These are phyloP conservation scores for Protomyctophum bolini DNA, from an alignment of 2,113 vertebrate species.

Conservation along the genomic window DNA sequence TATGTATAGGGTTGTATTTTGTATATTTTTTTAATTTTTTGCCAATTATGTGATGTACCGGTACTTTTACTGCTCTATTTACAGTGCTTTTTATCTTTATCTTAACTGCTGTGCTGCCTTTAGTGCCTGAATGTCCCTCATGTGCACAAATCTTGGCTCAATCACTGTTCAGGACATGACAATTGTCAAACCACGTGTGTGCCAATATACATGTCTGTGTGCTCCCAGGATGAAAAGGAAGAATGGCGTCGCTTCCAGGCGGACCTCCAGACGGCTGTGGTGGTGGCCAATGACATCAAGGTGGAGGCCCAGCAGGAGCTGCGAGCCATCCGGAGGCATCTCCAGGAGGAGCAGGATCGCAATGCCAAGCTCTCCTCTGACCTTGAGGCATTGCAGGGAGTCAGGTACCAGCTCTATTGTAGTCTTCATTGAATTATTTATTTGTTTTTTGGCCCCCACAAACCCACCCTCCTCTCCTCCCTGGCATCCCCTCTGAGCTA, in stretches of 20 bases:
- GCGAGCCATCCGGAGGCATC: conserved; percentile 83
- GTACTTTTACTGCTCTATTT: too few relatives aligned
- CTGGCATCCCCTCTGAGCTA: conserved; percentile 4
- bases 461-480: conserved; percentile 16
- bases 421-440: neutral
- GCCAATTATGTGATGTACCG: too few relatives aligned
- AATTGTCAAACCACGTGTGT: too few relatives aligned
- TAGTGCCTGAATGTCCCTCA: too few relatives aligned
- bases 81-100: too few relatives aligned
- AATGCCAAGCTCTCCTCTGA: conserved; percentile 84
- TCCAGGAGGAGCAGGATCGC: conserved; percentile 94
- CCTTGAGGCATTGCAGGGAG: conserved; percentile 87
- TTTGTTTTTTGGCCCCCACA: neutral
- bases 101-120: too few relatives aligned
- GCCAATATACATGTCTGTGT: neutral
- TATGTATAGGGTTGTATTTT: too few relatives aligned
- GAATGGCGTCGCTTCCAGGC: conserved; percentile 97
- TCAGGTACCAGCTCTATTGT: conserved; percentile 76
- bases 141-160: too few relatives aligned
- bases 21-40: too few relatives aligned
- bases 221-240: conserved; percentile 88
- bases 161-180: too few relatives aligned
- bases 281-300: conserved; percentile 98
- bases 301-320: conserved; percentile 97
- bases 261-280: conserved; percentile 96